A percentile compares a stretch with the other conserved stretches of the same genome.
phyloP scores from a whole-genome alignment of 1,140 invertebrate species.

The Drosophila oshimai region DNA sequence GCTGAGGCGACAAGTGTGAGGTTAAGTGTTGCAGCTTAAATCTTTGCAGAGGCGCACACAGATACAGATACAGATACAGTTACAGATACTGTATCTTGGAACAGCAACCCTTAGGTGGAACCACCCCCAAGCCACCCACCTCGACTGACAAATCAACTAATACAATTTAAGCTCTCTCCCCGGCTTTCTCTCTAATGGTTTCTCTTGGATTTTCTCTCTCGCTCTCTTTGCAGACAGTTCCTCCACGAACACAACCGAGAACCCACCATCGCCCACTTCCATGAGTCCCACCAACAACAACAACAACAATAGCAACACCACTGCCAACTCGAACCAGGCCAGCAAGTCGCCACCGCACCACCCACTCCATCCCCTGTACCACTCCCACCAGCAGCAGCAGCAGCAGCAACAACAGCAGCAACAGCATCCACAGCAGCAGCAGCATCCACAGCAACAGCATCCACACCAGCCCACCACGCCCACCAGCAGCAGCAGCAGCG shows the following conservation, averaged over 20 bases:
- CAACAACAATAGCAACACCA: slow-evolving; percentile 49
- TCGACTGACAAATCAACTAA: slow-evolving; percentile 59
- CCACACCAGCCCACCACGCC: slow-evolving; percentile 83
- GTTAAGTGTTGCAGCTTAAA: slow-evolving; percentile 79
- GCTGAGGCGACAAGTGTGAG: slow-evolving; percentile 69
- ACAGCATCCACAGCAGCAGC: slow-evolving; percentile 74
- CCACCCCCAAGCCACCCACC: slow-evolving; percentile 3
- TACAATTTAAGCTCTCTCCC: slow-evolving; percentile 39
- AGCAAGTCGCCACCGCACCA: slow-evolving; percentile 58
- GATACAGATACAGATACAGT: background rate
- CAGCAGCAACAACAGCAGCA: slow-evolving; percentile 83
- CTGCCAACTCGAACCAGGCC: slow-evolving; percentile 48
- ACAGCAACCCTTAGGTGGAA: slow-evolving; percentile 53
- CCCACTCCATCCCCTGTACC: slow-evolving; percentile 75
- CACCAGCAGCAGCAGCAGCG: slow-evolving; percentile 82
- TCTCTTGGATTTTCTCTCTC: slow-evolving; percentile 48
- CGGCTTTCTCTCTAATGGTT: slow-evolving; percentile 22
- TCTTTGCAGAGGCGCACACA: too few relatives aligned
- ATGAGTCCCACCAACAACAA: slow-evolving; percentile 63
- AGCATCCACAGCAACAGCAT: slow-evolving; percentile 81
- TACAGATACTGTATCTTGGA: slow-evolving; percentile 31
- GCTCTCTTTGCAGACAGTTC: slow-evolving; percentile 86
- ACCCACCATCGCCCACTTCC: slow-evolving; percentile 81
- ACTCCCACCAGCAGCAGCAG: slow-evolving; percentile 82
- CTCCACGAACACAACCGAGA: slow-evolving; percentile 84